Conservation (phyloP, 53 echinoderm and acorn worm species). For the Henricia sp. region DNA sequence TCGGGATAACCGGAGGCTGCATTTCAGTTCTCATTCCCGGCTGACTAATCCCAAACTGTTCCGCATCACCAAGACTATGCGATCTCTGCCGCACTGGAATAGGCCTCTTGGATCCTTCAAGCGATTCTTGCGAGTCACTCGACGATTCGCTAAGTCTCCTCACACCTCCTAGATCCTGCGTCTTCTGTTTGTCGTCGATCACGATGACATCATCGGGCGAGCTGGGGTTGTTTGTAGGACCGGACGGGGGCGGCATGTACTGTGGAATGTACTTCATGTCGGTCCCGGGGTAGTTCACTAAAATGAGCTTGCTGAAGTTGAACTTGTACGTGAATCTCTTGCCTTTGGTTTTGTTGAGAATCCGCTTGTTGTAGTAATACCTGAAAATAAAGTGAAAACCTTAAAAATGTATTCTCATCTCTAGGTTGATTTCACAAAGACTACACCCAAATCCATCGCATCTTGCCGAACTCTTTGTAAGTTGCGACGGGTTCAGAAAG, state of each 20-base stretch:
- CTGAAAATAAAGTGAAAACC: conserved; percentile 41
- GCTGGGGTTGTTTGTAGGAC: conserved; percentile 58
- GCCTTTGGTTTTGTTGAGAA: conserved; percentile 97
- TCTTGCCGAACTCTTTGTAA: neutral
- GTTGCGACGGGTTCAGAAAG: neutral
- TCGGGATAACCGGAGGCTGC: conserved; percentile 32
- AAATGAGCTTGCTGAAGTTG: conserved; percentile 96
- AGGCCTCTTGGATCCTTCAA: conserved; percentile 64
- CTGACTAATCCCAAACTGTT: conserved; percentile 37
- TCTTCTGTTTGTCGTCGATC: conserved; percentile 66
- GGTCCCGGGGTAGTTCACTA: conserved; percentile 95
- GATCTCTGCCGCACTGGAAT: conserved; percentile 77
- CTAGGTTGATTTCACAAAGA: neutral
- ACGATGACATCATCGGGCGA: conserved; percentile 73
- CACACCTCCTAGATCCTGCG: conserved; percentile 65
- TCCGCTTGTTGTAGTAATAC: conserved; percentile 99
- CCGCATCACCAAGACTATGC: conserved; percentile 88
- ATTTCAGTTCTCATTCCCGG: conserved; percentile 56
- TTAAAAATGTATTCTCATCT: neutral
- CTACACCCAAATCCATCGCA: too few species aligned
- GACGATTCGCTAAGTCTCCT: conserved; percentile 76
- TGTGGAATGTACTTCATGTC: conserved; percentile 94
- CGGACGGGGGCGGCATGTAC: conserved; percentile 65
- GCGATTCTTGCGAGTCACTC: conserved; percentile 87
- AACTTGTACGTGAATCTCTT: conserved; percentile 99